Conservation (phyloP, 2,888 invertebrate genomes). For the Phyllotreta striolata region DNA sequence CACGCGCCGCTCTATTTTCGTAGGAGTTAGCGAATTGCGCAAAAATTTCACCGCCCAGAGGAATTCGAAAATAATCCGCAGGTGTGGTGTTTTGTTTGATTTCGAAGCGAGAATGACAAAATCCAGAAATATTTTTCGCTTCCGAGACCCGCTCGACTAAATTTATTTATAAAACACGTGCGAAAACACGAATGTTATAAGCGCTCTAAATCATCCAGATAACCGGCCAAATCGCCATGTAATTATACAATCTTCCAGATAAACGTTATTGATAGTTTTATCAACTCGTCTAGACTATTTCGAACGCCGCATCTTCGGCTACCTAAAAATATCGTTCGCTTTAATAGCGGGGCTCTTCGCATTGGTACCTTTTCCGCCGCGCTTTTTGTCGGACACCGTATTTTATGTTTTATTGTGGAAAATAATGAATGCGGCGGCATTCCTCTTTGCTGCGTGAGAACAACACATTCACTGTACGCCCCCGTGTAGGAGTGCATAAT, state of each 20-base stretch:
- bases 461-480: slow-evolving; percentile 15
- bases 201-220: too few species aligned
- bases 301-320: slow-evolving; percentile 27
- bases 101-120: slow-evolving; percentile 9
- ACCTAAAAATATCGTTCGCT: slow-evolving; percentile 4
- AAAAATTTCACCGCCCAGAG: slow-evolving; percentile 22
- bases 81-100: slow-evolving; percentile 9
- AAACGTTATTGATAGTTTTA: too few species aligned
- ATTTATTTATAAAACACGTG: background rate
- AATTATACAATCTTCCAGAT: too few species aligned
- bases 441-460: slow-evolving; percentile 35
- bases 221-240: too few species aligned
- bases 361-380: slow-evolving; percentile 26
- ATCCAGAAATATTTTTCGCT: slow-evolving; percentile 10
- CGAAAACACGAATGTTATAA: too few species aligned
- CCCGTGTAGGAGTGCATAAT: slow-evolving; percentile 35
- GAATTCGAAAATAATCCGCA: slow-evolving; percentile 20
- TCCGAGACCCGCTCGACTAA: background rate
- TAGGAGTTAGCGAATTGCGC: slow-evolving; percentile 28
- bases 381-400: slow-evolving; percentile 34
- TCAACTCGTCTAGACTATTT: slow-evolving; percentile 13
- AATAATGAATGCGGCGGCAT: slow-evolving; percentile 36
- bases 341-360: slow-evolving; percentile 28
- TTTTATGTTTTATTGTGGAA: slow-evolving; percentile 39
- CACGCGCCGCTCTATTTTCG: slow-evolving; percentile 23